Conservation (phyloP, 2,113 vertebrate species). For the Jacana jacana region DNA sequence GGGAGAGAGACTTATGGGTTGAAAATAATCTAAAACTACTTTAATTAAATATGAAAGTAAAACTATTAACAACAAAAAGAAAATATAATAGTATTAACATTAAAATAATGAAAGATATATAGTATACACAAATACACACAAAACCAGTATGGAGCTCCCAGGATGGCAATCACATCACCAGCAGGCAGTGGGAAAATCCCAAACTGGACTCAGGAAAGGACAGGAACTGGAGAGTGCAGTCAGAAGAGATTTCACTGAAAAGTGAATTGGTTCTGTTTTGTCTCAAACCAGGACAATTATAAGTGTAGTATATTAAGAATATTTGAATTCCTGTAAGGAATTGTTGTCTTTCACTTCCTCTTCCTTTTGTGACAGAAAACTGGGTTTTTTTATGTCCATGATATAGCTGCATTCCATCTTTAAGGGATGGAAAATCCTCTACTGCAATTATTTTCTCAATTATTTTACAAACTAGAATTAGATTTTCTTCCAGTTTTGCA, state of each 20-base stretch:
- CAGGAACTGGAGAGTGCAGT: neutral
- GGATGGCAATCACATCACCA: neutral
- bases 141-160: neutral
- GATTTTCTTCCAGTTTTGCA: neutral
- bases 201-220: neutral
- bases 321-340: neutral
- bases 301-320: neutral
- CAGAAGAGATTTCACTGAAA: neutral
- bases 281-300: neutral
- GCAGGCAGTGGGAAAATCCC: neutral
- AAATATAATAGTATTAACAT: neutral
- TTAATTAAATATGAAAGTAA: neutral
- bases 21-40: neutral
- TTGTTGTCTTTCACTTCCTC: neutral
- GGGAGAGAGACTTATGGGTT: neutral
- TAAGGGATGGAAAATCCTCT: neutral
- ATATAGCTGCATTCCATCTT: neutral
- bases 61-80: neutral
- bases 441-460: neutral
- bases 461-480: neutral
- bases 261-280: neutral
- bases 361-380: neutral
- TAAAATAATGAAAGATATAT: neutral
- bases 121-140: neutral
- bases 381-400: rapidly evolving